These are phyloP conservation scores for Lochmaea crataegi DNA, from an alignment of 2,888 invertebrate species.

Conservation along the genomic window DNA sequence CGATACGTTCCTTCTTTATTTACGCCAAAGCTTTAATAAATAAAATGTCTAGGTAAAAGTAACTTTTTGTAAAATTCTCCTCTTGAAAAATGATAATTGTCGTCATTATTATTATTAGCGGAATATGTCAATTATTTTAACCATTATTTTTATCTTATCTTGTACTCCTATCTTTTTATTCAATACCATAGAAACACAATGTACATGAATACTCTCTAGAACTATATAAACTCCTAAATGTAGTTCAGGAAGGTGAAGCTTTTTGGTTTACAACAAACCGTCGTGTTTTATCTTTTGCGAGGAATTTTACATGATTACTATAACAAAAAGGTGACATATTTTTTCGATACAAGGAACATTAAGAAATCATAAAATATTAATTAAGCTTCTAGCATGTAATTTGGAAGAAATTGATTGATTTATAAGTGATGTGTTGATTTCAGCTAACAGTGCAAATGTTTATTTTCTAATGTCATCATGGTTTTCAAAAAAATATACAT, in stretches of 20 bases:
- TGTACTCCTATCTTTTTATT: not conserved
- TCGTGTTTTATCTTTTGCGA: not conserved
- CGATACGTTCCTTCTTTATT: too few relatives aligned
- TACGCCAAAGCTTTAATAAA: too few relatives aligned
- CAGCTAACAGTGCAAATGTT: not conserved
- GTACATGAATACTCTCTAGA: constrained; percentile 1
- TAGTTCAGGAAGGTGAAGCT: not conserved
- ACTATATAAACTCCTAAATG: not conserved
- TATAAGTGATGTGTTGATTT: not conserved
- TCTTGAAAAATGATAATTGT: not conserved
- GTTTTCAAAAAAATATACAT: constrained; percentile 47
- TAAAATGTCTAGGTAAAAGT: too few relatives aligned
- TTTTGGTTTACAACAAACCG: not conserved
- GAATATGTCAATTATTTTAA: constrained; percentile 2
- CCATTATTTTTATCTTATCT: constrained; percentile 3
- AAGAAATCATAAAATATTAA: not conserved
- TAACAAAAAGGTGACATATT: not conserved
- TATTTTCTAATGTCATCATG: constrained; percentile 34
- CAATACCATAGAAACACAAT: constrained; percentile 12
- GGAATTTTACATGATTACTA: not conserved
- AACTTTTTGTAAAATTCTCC: too few relatives aligned
- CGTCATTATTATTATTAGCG: not conserved
- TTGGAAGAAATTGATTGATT: not conserved
- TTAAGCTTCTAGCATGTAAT: not conserved
- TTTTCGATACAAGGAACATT: not conserved